A percentile compares a stretch with the other conserved stretches of the same genome.
phyloP scores from a whole-genome alignment of 1,140 invertebrate species.

The Neomicropteryx cornuta region DNA sequence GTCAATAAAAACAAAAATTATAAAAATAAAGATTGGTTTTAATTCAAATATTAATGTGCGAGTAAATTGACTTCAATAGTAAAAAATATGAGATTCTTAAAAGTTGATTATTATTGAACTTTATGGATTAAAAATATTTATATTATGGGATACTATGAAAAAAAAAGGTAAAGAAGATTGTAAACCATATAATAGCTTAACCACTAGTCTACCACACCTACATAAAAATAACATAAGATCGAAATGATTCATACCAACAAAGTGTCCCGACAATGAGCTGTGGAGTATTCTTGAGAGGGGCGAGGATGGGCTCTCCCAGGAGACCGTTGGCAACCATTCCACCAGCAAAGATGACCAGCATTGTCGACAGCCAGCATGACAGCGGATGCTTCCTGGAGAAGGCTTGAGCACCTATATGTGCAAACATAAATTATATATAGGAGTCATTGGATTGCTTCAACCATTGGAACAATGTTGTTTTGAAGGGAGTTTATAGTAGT shows the following conservation, averaged over 20 bases:
- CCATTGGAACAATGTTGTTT: neutral
- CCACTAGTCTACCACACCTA: neutral
- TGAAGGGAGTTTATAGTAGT: neutral
- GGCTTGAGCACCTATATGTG: constrained; percentile 62
- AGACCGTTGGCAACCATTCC: constrained; percentile 89
- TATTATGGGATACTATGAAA: no score
- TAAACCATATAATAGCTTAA: no score
- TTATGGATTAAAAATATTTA: no score
- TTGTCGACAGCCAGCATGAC: constrained; percentile 94
- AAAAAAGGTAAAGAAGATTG: no score
- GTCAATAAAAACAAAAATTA: no score
- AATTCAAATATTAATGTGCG: no score
- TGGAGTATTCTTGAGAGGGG: constrained; percentile 88
- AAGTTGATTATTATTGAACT: no score
- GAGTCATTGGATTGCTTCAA: neutral
- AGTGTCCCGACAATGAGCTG: constrained; percentile 82
- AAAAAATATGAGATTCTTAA: no score
- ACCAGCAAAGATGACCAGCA: constrained; percentile 96
- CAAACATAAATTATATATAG: constrained; percentile 12
- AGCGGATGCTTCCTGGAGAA: constrained; percentile 96
- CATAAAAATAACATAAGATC: neutral
- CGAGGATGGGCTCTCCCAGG: constrained; percentile 89
- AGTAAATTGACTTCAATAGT: no score
- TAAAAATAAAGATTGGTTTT: no score
- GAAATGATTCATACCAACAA: constrained; percentile 64